phyloP scores from a whole-genome alignment of 2,797 vertebrate species.

The Acropternis orthonyx region DNA sequence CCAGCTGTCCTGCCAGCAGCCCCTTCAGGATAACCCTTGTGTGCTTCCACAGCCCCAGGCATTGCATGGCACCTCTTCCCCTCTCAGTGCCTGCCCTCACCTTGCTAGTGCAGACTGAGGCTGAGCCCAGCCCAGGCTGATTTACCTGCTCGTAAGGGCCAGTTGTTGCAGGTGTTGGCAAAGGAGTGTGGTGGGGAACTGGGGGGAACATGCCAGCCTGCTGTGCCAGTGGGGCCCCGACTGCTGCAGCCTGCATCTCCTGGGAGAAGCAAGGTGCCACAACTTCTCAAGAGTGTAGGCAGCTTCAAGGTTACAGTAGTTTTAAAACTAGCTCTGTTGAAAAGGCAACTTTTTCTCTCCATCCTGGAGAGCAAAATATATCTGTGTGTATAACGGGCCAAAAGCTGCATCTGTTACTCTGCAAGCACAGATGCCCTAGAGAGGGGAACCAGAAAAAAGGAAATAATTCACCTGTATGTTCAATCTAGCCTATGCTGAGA shows the following conservation, averaged over 20 bases:
- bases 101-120: rapidly evolving
- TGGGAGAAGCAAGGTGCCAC: not conserved
- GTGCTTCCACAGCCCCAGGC: not conserved
- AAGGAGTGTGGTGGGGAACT: rapidly evolving
- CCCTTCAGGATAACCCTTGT: not conserved
- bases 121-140: not conserved
- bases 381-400: not conserved
- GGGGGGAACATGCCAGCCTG: not conserved
- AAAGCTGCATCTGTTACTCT: not conserved
- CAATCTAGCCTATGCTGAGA: not conserved
- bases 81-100: rapidly evolving
- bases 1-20: not conserved
- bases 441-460: not conserved
- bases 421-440: not conserved
- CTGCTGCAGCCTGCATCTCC: not conserved
- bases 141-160: not conserved
- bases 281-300: not conserved
- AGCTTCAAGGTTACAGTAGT: not conserved
- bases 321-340: not conserved
- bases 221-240: not conserved
- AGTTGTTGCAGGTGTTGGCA: not conserved
- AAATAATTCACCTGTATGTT: not conserved
- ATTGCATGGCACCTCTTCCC: rapidly evolving
- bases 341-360: not conserved
- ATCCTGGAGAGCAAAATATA: not conserved